phyloP scores from a whole-genome alignment of 1,140 invertebrate genomes.

The Mercenaria mercenaria region DNA sequence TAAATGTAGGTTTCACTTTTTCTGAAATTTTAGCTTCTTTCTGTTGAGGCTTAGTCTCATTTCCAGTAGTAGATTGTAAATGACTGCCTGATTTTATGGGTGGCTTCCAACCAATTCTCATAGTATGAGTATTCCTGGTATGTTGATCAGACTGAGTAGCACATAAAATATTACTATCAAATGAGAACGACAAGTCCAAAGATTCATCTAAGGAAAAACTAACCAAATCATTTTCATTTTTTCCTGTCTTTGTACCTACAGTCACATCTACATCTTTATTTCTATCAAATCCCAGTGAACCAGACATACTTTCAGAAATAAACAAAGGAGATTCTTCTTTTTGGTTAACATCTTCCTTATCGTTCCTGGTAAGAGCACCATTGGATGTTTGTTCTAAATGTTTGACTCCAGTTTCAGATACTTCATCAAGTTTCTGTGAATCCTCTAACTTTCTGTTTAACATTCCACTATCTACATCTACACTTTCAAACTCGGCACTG shows the following conservation, averaged over 20 bases:
- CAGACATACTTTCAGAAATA: background rate
- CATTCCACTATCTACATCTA: background rate
- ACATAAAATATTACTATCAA: background rate
- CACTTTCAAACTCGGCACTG: background rate
- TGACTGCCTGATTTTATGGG: background rate
- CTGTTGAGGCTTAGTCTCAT: background rate
- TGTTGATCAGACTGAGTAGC: background rate
- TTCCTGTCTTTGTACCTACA: background rate
- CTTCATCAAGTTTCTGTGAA: background rate
- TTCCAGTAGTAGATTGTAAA: background rate
- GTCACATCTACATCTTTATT: background rate
- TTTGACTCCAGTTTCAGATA: background rate
- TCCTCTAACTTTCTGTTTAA: background rate
- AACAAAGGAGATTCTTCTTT: no score
- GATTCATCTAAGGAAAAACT: slow-evolving; percentile 36
- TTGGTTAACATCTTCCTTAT: no score
- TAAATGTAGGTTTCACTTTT: slow-evolving; percentile 36
- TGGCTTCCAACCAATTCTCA: slow-evolving; percentile 55
- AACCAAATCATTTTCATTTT: background rate
- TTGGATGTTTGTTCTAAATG: no score
- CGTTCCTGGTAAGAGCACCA: no score
- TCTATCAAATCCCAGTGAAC: background rate
- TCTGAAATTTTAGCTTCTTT: background rate
- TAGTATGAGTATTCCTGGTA: background rate
- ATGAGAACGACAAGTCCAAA: slow-evolving; percentile 41